These are phyloP conservation scores for Chinchilla lanigera DNA, from an alignment of 2,113 vertebrate genomes.

Conservation along the genomic window DNA sequence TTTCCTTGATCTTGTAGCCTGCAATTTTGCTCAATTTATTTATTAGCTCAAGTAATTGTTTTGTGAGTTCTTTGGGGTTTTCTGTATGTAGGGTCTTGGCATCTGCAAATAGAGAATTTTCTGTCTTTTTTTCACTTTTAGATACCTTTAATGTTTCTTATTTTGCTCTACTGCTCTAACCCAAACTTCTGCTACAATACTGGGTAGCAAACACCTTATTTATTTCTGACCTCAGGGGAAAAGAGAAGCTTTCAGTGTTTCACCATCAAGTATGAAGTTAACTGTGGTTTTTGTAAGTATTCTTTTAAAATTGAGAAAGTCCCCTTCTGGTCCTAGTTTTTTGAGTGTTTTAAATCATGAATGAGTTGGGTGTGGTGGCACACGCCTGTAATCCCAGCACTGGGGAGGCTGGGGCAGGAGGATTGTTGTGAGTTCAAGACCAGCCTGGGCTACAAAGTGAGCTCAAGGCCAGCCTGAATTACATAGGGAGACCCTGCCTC, in stretches of 20 bases:
- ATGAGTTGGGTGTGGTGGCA: too few species aligned
- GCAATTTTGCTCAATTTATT: slow-evolving; percentile 1
- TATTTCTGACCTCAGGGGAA: neutral
- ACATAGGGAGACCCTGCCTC: too few species aligned
- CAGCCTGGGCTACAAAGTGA: too few species aligned
- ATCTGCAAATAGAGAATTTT: neutral
- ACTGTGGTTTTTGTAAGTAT: neutral
- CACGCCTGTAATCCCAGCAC: too few species aligned
- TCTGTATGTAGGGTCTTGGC: neutral
- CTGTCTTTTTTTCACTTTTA: neutral
- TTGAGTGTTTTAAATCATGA: neutral
- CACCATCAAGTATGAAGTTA: neutral
- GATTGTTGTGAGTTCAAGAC: too few species aligned
- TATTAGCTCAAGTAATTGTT: neutral
- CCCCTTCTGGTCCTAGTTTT: neutral
- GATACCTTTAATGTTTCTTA: neutral
- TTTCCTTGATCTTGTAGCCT: neutral
- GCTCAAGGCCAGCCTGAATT: too few species aligned
- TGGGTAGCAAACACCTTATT: neutral
- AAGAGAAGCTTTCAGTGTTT: neutral
- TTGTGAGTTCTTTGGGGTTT: neutral
- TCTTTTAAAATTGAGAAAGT: neutral
- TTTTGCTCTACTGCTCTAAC: neutral
- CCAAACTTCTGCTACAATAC: neutral
- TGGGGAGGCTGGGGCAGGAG: too few species aligned